phyloP scores from a whole-genome alignment of 2,888 invertebrate genomes.

The Seladonia tumulorum region DNA sequence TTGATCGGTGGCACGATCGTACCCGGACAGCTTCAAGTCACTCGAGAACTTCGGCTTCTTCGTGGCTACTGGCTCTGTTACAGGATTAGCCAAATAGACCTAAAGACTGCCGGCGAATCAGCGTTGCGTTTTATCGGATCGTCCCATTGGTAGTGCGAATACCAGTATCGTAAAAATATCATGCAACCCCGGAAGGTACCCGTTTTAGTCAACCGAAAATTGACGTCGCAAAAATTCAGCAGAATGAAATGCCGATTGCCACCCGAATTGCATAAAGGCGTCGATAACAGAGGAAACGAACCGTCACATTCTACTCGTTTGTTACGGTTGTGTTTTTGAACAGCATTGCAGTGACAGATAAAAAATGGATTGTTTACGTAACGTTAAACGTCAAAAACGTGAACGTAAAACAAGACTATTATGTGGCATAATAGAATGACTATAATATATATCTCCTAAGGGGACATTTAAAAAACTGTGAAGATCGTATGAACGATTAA shows the following conservation, averaged over 20 bases:
- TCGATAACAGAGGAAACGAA: not conserved
- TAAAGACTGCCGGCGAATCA: slow-evolving; percentile 36
- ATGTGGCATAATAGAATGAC: too few relatives aligned
- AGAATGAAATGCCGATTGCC: too few relatives aligned
- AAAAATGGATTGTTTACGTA: not conserved
- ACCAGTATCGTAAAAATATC: not conserved
- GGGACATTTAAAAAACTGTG: not conserved
- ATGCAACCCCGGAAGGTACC: too few relatives aligned
- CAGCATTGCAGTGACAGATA: not conserved
- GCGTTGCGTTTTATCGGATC: slow-evolving; percentile 7
- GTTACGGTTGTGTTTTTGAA: not conserved
- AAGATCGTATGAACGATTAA: not conserved
- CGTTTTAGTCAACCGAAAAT: too few relatives aligned
- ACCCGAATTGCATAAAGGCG: too few relatives aligned
- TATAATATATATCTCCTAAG: too few relatives aligned
- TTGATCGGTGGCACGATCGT: slow-evolving; percentile 87
- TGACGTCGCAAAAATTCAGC: too few relatives aligned
- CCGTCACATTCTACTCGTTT: not conserved
- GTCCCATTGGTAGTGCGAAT: not conserved
- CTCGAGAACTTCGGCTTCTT: slow-evolving; percentile 88
- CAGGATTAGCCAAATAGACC: slow-evolving; percentile 42
- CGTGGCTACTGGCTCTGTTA: slow-evolving; percentile 69
- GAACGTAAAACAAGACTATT: too few relatives aligned
- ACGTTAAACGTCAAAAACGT: not conserved
- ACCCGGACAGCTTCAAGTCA: slow-evolving; percentile 89